Base-by-base conservation (phyloP, 1,140 invertebrate species). In the Polypedilum pembai region DNA sequence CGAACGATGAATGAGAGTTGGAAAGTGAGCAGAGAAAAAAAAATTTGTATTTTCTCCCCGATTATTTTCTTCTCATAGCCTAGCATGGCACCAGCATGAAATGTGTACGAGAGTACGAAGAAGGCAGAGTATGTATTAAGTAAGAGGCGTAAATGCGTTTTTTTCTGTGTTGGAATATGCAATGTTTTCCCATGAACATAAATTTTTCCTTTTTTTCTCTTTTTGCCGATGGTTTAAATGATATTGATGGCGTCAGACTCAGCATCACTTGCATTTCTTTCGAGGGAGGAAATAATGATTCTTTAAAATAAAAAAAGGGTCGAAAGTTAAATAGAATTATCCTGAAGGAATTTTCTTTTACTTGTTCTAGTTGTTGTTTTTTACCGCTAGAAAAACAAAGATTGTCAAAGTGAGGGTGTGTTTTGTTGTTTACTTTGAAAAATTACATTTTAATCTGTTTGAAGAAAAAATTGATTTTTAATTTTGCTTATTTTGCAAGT, bases 251-350 rank as follows among this genome's bases (percentile, higher is more conserved):
- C 45, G 45, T 56, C 45, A 56, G 45, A 56, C 45, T 56, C 3
- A 56, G n/a, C 8, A 56, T n/a, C 45, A 56, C n/a, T 12, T 56
- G 45, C 12, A 56, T 69, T 56, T 56, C n/a, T 56, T 18, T 20
- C 20, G 17, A 18, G 65, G 65, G 65, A 69, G 18, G 4, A 17
- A 18, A 18, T 21, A 69, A 18, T 10, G 18, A 69, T 8, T 18
- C 8, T 69, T 33, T 33, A 2, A 17, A 69, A 3, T 1, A 69
- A 56, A 56, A 56, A 69, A 69, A 12, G 65, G 65, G 65, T 69
- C 17, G 15, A 69, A 69, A 69, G 7, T 69, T 69, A 69, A 69
- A 69, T 69, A 20, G 18, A 69, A 69, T 69, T 69, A 69, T 69
- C 65, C 20, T 20, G 17, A 18, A 69, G 18, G 18, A 18, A 20